These are phyloP conservation scores for Alloplasta piceator DNA, from an alignment of 2,888 invertebrate genomes.

Conservation along the genomic window DNA sequence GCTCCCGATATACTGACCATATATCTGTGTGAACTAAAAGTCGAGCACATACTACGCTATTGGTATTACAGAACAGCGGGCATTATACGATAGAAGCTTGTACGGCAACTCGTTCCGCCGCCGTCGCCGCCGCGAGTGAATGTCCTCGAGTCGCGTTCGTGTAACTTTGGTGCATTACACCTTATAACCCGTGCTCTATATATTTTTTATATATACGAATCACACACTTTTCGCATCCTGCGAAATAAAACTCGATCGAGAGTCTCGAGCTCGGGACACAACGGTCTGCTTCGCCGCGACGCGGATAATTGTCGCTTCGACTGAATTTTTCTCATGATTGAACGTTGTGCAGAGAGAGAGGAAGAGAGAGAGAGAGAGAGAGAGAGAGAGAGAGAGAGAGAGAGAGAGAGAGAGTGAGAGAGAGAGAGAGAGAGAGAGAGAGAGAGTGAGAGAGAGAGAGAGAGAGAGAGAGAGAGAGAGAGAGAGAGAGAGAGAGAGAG, in stretches of 20 bases:
- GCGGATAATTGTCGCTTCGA: slow-evolving; percentile 9
- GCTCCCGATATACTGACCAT: slow-evolving; percentile 33
- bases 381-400: no score
- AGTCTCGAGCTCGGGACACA: slow-evolving; percentile 55
- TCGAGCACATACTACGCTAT: slow-evolving; percentile 39
- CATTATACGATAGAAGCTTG: slow-evolving; percentile 41
- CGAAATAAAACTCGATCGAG: slow-evolving; percentile 53
- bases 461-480: no score
- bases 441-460: no score
- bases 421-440: no score
- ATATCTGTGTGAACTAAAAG: slow-evolving; percentile 39
- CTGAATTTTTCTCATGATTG: slow-evolving; percentile 49
- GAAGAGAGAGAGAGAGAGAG: no score
- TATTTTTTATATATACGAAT: slow-evolving; percentile 10
- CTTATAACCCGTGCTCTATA: slow-evolving; percentile 25
- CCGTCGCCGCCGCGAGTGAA: slow-evolving; percentile 56
- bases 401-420: no score
- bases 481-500: no score
- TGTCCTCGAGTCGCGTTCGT: slow-evolving; percentile 52
- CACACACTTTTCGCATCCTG: slow-evolving; percentile 47
- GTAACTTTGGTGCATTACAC: slow-evolving; percentile 30
- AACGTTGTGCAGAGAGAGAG: slow-evolving; percentile 11
- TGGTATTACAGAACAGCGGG: slow-evolving; percentile 40
- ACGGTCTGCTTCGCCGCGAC: neutral
- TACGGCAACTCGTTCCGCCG: slow-evolving; percentile 58